Percentiles rank a stretch among this genome's conserved stretches.
phyloP scores from a whole-genome alignment of 2,113 vertebrate species.

The Clarias macrocephalus region DNA sequence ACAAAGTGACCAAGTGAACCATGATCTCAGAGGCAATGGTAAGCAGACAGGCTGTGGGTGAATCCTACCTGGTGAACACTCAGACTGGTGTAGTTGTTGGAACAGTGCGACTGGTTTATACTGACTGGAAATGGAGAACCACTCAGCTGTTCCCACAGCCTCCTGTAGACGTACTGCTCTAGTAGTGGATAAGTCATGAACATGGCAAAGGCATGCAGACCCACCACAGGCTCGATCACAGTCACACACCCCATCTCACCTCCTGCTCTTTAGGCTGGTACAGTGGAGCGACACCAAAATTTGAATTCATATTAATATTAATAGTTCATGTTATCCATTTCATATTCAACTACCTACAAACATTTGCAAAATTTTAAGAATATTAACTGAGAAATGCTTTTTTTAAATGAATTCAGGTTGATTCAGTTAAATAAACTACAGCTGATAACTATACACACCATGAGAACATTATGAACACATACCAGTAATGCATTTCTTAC shows the following conservation, averaged over 20 bases:
- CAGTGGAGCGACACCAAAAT: not conserved
- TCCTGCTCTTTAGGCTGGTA: not conserved
- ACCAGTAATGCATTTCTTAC: constrained; percentile 24
- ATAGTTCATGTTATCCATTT: not conserved
- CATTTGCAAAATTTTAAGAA: not conserved
- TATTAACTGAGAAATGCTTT: not conserved
- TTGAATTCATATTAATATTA: not conserved
- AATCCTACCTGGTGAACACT: constrained; percentile 46
- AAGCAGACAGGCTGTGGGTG: not conserved
- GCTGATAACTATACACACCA: not conserved
- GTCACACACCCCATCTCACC: constrained; percentile 66
- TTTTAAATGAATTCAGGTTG: not conserved
- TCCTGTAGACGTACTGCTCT: constrained; percentile 79
- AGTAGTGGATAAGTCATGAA: constrained; percentile 66
- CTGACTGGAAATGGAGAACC: constrained; percentile 65
- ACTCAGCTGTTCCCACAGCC: constrained; percentile 72
- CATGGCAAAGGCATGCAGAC: constrained; percentile 69
- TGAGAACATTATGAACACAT: not conserved
- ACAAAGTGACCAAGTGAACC: not conserved
- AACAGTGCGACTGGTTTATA: constrained; percentile 63
- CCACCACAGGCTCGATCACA: constrained; percentile 78
- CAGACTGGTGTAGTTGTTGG: constrained; percentile 43
- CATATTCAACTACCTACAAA: not conserved
- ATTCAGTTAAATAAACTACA: not conserved
- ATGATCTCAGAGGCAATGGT: not conserved